A percentile compares a stretch with the other conserved stretches of the same genome.
Conservation (phyloP, 2,888 invertebrate genomes). For the Drosophila meridionalis region DNA sequence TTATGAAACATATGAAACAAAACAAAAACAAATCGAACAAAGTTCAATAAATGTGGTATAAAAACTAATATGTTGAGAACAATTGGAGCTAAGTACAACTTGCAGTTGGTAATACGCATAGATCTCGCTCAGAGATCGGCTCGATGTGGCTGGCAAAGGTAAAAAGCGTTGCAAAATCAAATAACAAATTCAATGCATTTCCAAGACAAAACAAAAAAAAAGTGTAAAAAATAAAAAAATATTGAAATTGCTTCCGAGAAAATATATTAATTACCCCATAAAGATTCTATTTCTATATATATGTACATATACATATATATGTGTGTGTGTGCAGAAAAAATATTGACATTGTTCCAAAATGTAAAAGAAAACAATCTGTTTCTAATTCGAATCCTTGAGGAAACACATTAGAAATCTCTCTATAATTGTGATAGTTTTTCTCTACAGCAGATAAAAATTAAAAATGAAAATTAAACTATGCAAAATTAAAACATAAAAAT, state of each 20-base stretch:
- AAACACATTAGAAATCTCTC: slow-evolving; percentile 62
- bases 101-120: slow-evolving; percentile 38
- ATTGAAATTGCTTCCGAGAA: slow-evolving; percentile 6
- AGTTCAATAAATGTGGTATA: slow-evolving; percentile 61
- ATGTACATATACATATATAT: slow-evolving; percentile 23
- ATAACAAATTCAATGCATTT: slow-evolving; percentile 71
- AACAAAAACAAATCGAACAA: slow-evolving; percentile 52
- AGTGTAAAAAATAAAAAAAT: neutral
- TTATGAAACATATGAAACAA: slow-evolving; percentile 47
- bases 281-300: slow-evolving; percentile 17
- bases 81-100: slow-evolving; percentile 33
- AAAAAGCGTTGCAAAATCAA: slow-evolving; percentile 74
- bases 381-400: slow-evolving; percentile 34
- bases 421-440: slow-evolving; percentile 73
- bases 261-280: neutral
- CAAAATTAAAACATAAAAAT: neutral
- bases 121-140: slow-evolving; percentile 26
- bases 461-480: slow-evolving; percentile 1
- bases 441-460: slow-evolving; percentile 39
- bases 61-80: slow-evolving; percentile 3
- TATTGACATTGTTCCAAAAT: slow-evolving; percentile 15
- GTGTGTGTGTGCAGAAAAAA: slow-evolving; percentile 29
- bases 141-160: slow-evolving; percentile 12
- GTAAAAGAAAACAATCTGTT: slow-evolving; percentile 51
- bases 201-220: slow-evolving; percentile 36